Evolutionary conservation across 92 coral and sea anemone species (phyloP).

Genomic region (Palythoa grandiflora): DNA sequence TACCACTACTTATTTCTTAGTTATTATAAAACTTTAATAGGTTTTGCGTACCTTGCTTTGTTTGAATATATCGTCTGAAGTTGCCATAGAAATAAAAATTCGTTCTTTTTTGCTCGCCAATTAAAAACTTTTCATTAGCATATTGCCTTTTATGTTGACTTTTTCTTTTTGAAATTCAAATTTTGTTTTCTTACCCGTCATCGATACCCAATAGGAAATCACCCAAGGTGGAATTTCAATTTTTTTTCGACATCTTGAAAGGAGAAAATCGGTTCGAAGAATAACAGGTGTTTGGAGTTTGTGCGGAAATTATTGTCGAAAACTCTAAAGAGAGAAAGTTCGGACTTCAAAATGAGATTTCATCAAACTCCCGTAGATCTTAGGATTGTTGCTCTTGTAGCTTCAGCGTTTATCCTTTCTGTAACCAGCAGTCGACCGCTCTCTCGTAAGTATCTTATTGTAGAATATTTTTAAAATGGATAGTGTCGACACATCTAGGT

Average conservation of each 20-base stretch:
- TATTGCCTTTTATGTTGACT: constrained; percentile 59
- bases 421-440: constrained; percentile 45
- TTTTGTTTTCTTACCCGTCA: constrained; percentile 59
- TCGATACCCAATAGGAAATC: constrained; percentile 62
- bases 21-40: constrained; percentile 20
- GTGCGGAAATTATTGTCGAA: constrained; percentile 2
- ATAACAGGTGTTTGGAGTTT: constrained; percentile 29
- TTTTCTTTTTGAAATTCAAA: constrained; percentile 70
- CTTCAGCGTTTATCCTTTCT: constrained; percentile 33
- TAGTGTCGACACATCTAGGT: background rate
- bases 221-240: constrained; percentile 6
- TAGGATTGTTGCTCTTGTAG: background rate
- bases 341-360: constrained; percentile 10
- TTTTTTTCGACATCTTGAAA: constrained; percentile 45
- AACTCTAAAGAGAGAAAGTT: background rate
- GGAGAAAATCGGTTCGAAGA: constrained; percentile 3
- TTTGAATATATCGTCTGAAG: constrained; percentile 2
- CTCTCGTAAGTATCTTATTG: constrained; percentile 25
- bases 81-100: constrained; percentile 26
- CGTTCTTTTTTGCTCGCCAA: constrained; percentile 15
- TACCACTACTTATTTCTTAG: background rate
- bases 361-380: background rate
- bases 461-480: background rate
- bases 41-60: constrained; percentile 20
- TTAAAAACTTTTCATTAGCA: constrained; percentile 60